Conservation (phyloP, 2,113 vertebrate species). For the Smithornis capensis region DNA sequence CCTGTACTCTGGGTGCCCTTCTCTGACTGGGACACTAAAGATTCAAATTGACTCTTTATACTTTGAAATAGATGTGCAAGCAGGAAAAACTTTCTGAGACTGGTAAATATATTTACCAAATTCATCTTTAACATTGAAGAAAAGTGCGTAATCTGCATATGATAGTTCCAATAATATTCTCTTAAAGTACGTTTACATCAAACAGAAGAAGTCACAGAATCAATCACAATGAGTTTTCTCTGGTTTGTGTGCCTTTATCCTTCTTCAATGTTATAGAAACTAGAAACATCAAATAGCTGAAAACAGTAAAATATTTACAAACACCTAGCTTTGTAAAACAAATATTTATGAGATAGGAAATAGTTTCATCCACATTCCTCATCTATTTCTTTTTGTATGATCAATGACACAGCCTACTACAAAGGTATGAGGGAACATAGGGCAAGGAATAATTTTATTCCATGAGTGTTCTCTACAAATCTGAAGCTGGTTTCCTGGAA, state of each 20-base stretch:
- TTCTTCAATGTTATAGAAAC: neutral
- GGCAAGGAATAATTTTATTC: neutral
- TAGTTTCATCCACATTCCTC: neutral
- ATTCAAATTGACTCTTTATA: neutral
- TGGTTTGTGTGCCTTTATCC: neutral
- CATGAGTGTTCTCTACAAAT: neutral
- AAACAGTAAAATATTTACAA: neutral
- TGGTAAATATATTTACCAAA: neutral
- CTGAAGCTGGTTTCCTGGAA: neutral
- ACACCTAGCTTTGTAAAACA: neutral
- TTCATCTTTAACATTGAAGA: neutral
- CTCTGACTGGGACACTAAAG: neutral
- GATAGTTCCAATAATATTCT: neutral
- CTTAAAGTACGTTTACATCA: neutral
- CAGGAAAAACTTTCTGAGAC: neutral
- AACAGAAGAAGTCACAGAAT: neutral
- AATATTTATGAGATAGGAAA: neutral
- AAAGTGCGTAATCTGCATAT: neutral
- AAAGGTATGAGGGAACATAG: neutral
- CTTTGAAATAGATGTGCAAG: neutral
- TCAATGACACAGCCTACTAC: neutral
- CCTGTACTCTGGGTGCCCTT: neutral
- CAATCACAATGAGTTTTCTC: neutral
- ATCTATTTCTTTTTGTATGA: neutral
- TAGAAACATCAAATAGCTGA: neutral